These are phyloP conservation scores for Moxostoma hubbsi DNA, from an alignment of 2,797 vertebrate species.

Conservation along the genomic window DNA sequence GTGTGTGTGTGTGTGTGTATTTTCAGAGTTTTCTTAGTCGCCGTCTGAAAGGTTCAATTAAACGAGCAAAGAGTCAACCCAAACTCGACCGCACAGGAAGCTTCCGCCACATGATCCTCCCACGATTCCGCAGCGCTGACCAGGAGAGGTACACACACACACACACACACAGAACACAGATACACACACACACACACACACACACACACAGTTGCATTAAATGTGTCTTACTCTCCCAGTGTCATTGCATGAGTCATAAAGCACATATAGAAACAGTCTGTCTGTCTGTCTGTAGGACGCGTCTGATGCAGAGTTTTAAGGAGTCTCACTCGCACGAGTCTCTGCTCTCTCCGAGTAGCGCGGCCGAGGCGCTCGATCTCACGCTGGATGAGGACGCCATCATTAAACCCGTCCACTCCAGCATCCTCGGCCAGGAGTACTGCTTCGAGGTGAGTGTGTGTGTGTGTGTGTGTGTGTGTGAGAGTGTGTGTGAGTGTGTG, in stretches of 20 bases:
- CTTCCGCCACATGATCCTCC: conserved; percentile 94
- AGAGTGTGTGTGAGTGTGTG: no score
- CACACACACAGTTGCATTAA: conserved; percentile 2
- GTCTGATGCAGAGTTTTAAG: conserved; percentile 96
- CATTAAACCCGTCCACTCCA: conserved; percentile 95
- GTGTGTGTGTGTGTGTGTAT: conserved; percentile 21
- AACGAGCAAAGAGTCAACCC: conserved; percentile 94
- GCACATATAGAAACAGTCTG: conserved; percentile 1
- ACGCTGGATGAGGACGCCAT: conserved; percentile 94
- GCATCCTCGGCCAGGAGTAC: conserved; percentile 95
- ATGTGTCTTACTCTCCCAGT: conserved; percentile 17
- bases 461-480: no score
- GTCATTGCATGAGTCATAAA: conserved; percentile 17
- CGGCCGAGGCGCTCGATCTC: conserved; percentile 92
- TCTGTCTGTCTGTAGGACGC: conserved; percentile 77
- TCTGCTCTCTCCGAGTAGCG: conserved; percentile 92
- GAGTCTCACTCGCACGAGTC: conserved; percentile 97
- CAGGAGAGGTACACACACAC: conserved; percentile 83
- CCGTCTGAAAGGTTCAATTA: conserved; percentile 94
- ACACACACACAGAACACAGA: not conserved
- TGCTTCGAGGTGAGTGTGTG: conserved; percentile 86
- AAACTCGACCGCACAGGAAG: conserved; percentile 97
- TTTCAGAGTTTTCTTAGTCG: conserved; percentile 92
- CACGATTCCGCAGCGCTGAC: conserved; percentile 92
- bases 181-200: not conserved